phyloP scores from a whole-genome alignment of 2,888 invertebrate genomes.

The Hemistola chrysoprasaria region DNA sequence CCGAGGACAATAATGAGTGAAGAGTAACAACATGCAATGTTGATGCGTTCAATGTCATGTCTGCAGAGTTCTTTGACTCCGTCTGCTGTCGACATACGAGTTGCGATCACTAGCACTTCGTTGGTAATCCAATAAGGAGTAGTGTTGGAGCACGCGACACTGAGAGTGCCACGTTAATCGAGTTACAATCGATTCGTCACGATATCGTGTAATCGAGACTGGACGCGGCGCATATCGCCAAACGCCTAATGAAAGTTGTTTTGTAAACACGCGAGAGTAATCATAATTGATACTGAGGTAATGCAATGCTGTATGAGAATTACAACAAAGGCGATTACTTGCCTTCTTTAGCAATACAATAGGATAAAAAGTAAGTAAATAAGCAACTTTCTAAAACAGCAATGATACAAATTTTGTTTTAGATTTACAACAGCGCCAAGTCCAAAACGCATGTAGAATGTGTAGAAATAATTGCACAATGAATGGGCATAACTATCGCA shows the following conservation, averaged over 20 bases:
- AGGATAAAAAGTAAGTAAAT: no score
- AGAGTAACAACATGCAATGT: conserved; percentile 19
- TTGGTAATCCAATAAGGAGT: conserved; percentile 37
- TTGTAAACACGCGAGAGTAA: conserved; percentile 20
- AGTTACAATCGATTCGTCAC: conserved; percentile 61
- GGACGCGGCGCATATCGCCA: conserved; percentile 7
- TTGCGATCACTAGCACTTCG: conserved; percentile 2
- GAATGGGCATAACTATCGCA: conserved; percentile 12
- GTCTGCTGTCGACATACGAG: conserved; percentile 1
- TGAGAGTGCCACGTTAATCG: conserved; percentile 46
- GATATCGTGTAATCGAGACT: conserved; percentile 32
- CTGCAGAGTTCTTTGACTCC: conserved; percentile 39
- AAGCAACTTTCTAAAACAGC: no score
- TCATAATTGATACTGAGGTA: conserved; percentile 2
- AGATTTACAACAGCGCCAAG: neutral
- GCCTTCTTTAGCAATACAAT: no score
- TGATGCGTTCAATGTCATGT: conserved; percentile 34
- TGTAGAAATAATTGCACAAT: conserved; percentile 11
- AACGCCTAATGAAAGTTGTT: conserved; percentile 27
- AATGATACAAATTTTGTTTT: no score
- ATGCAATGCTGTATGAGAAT: neutral
- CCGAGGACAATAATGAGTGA: conserved; percentile 8
- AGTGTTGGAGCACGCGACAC: conserved; percentile 28
- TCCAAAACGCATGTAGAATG: neutral
- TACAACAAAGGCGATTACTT: no score